A percentile compares a stretch with the other conserved stretches of the same genome.
Evolutionary conservation across 2,113 vertebrate species (phyloP).

Genomic region (Mesitornis unicolor): DNA sequence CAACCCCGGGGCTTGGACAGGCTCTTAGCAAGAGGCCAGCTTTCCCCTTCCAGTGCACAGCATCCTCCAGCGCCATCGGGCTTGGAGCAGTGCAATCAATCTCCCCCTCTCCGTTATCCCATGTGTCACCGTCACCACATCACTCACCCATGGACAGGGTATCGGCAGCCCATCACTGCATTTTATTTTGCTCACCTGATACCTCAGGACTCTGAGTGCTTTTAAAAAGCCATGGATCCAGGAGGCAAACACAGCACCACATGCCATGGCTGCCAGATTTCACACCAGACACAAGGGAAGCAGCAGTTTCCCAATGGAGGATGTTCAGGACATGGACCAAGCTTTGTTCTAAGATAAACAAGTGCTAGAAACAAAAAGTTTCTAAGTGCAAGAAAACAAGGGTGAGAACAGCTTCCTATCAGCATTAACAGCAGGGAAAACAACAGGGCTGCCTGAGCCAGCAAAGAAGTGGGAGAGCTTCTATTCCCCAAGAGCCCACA

Average conservation of each 20-base stretch:
- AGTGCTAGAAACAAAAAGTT: neutral
- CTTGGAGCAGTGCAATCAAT: neutral
- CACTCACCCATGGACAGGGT: neutral
- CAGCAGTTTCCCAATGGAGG: neutral
- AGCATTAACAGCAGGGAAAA: fast-evolving
- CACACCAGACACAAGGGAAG: neutral
- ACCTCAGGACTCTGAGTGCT: neutral
- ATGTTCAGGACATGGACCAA: neutral
- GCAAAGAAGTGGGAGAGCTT: neutral
- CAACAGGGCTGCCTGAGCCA: neutral
- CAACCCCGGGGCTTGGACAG: neutral
- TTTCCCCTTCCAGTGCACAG: neutral
- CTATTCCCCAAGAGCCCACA: conserved; percentile 23
- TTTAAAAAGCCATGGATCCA: neutral
- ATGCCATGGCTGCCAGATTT: neutral
- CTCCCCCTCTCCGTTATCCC: neutral
- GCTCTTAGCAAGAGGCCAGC: neutral
- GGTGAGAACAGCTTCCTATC: neutral
- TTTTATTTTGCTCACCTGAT: neutral
- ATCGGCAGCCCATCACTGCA: neutral
- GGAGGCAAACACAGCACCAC: fast-evolving
- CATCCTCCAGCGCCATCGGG: neutral
- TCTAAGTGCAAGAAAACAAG: neutral
- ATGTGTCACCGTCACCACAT: neutral
- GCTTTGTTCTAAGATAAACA: neutral